phyloP scores from a whole-genome alignment of 2,797 vertebrate species.

The Propithecus deckenii region DNA sequence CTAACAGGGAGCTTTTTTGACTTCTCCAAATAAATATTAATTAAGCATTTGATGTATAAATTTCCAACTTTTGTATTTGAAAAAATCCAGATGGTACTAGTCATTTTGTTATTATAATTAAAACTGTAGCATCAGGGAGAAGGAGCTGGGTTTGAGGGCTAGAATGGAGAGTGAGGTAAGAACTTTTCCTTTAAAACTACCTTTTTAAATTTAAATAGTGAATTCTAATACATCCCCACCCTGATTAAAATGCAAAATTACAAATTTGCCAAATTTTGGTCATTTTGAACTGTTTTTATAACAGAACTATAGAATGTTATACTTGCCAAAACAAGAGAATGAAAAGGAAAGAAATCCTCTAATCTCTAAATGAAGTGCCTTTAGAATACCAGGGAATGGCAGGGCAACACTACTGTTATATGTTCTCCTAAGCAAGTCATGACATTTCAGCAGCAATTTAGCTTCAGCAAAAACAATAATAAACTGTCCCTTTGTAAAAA shows the following conservation, averaged over 20 bases:
- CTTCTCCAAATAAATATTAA: conserved; percentile 1
- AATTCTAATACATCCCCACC: neutral
- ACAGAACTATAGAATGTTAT: neutral
- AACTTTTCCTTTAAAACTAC: conserved; percentile 2
- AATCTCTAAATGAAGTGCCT: neutral
- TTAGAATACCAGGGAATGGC: neutral
- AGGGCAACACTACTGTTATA: neutral
- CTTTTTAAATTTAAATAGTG: neutral
- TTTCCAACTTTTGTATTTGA: neutral
- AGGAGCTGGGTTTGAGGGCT: neutral
- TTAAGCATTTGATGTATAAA: neutral
- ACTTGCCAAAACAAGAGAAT: neutral
- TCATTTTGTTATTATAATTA: neutral
- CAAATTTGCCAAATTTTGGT: neutral
- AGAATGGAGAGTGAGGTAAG: neutral
- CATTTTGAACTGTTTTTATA: neutral
- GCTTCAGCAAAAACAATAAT: neutral
- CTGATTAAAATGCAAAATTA: conserved; percentile 6
- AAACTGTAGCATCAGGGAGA: neutral
- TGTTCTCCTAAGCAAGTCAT: neutral
- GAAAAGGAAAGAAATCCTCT: neutral
- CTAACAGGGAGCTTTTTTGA: neutral
- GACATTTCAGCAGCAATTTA: neutral
- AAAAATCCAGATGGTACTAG: neutral
- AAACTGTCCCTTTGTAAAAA: neutral